Evolutionary conservation across 1,140 invertebrate genomes (phyloP).

Genomic region (Lysiphlebus fabarum): DNA sequence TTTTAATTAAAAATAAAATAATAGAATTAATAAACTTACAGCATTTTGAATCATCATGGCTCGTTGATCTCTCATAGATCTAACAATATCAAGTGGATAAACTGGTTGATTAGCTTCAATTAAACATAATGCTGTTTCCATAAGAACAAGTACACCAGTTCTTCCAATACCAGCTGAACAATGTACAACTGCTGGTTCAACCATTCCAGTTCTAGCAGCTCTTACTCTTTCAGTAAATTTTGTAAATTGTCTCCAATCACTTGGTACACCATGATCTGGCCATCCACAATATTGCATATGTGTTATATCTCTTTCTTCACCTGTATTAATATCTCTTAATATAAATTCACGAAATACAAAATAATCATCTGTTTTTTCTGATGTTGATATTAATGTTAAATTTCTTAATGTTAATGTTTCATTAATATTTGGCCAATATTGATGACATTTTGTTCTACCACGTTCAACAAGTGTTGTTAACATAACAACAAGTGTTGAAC

Average conservation of each 20-base stretch:
- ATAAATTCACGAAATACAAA: conserved; percentile 89
- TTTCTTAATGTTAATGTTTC: conserved; percentile 71
- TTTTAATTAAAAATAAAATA: background rate
- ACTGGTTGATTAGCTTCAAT: conserved; percentile 92
- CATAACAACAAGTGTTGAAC: conserved; percentile 90
- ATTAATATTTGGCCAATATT: conserved; percentile 91
- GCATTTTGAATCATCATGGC: conserved; percentile 99
- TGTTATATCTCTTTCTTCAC: conserved; percentile 71
- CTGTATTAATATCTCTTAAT: conserved; percentile 70
- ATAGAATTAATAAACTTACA: conserved; percentile 66
- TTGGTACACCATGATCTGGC: conserved; percentile 98
- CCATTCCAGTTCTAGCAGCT: conserved; percentile 57
- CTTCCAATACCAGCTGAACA: conserved; percentile 95
- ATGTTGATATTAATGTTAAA: conserved; percentile 70
- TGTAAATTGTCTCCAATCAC: conserved; percentile 86
- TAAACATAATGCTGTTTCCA: conserved; percentile 94
- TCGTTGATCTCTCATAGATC: conserved; percentile 90
- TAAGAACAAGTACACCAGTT: conserved; percentile 94
- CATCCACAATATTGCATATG: conserved; percentile 92
- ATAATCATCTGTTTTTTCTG: conserved; percentile 73
- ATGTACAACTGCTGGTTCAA: conserved; percentile 88
- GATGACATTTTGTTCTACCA: conserved; percentile 92
- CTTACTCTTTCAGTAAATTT: conserved; percentile 83
- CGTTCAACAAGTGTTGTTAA: conserved; percentile 91
- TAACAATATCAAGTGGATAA: conserved; percentile 92